These are phyloP conservation scores for Gonatopus flavifemur DNA, from an alignment of 1,140 invertebrate species.

Conservation along the genomic window DNA sequence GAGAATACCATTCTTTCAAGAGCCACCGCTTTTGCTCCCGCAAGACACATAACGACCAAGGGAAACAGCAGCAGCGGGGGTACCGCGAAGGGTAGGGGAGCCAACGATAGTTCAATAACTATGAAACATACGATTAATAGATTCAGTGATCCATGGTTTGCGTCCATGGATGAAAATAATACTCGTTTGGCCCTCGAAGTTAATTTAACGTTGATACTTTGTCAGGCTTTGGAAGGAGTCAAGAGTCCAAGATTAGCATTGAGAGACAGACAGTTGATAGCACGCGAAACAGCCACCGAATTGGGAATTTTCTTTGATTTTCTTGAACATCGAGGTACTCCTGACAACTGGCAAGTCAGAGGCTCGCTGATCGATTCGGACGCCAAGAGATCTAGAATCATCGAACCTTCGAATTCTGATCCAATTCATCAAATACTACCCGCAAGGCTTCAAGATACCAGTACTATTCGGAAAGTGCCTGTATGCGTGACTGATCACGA, in stretches of 20 bases:
- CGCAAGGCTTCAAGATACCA: conserved; percentile 39
- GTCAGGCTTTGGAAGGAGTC: conserved; percentile 51
- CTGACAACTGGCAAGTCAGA: conserved; percentile 30
- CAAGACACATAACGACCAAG: conserved; percentile 37
- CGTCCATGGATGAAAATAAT: conserved; percentile 55
- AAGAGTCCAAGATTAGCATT: conserved; percentile 50
- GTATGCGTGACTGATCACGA: conserved; percentile 19
- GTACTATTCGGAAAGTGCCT: conserved; percentile 32
- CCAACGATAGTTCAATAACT: conserved; percentile 24
- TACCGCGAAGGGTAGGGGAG: conserved; percentile 12
- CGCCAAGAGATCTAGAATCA: conserved; percentile 26
- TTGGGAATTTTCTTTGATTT: conserved; percentile 54
- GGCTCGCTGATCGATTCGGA: conserved; percentile 41
- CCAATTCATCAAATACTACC: conserved; percentile 22
- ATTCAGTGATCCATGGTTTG: conserved; percentile 51
- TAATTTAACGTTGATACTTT: conserved; percentile 50
- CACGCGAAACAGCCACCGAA: conserved; percentile 52
- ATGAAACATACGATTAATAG: conserved; percentile 16
- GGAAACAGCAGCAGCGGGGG: conserved; percentile 25
- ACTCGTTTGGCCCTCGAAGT: conserved; percentile 51
- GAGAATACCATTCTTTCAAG: conserved; percentile 54
- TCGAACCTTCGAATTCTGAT: conserved; percentile 28
- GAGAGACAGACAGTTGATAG: conserved; percentile 52
- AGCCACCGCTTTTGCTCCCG: conserved; percentile 44
- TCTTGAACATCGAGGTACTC: conserved; percentile 40